phyloP scores from a whole-genome alignment of 2,888 invertebrate species.

The Lycia hirtaria region DNA sequence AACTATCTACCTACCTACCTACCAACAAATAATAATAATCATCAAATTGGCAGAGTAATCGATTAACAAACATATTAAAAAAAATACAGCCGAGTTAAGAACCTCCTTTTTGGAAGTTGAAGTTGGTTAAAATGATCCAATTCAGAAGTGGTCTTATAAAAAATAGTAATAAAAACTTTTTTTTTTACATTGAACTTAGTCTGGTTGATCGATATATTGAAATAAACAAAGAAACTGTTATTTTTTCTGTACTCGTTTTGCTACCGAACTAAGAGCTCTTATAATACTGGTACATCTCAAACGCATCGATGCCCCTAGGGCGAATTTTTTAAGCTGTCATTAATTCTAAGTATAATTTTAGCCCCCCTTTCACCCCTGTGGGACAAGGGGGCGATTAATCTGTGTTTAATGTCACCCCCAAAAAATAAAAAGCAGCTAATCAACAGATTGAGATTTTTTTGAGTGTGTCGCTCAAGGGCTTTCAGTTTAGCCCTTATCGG shows the following conservation, averaged over 20 bases:
- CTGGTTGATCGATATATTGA: too few relatives aligned
- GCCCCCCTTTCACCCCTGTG: conserved; percentile 59
- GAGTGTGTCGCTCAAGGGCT: conserved; percentile 51
- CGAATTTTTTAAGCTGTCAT: conserved; percentile 76
- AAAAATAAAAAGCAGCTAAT: conserved; percentile 80
- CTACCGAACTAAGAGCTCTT: conserved; percentile 42
- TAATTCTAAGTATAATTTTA: conserved; percentile 72
- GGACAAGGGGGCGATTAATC: conserved; percentile 78
- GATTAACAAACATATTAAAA: too few relatives aligned
- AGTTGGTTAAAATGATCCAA: too few relatives aligned
- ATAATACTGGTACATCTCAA: conserved; percentile 46
- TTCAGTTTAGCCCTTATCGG: conserved; percentile 42
- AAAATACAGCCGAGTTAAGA: too few relatives aligned
- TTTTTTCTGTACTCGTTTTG: background rate
- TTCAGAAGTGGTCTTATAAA: too few relatives aligned
- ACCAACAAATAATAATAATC: too few relatives aligned
- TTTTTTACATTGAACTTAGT: too few relatives aligned
- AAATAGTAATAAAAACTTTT: too few relatives aligned
- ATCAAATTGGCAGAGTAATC: too few relatives aligned
- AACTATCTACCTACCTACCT: too few relatives aligned
- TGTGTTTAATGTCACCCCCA: conserved; percentile 81
- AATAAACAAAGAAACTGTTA: too few relatives aligned
- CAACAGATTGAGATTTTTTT: conserved; percentile 78
- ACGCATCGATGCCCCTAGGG: conserved; percentile 58
- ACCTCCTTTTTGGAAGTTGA: too few relatives aligned